Percentiles rank a stretch among this genome's conserved stretches.
phyloP scores from a whole-genome alignment of 2,797 vertebrate species.

The Centropyge bicolor region DNA sequence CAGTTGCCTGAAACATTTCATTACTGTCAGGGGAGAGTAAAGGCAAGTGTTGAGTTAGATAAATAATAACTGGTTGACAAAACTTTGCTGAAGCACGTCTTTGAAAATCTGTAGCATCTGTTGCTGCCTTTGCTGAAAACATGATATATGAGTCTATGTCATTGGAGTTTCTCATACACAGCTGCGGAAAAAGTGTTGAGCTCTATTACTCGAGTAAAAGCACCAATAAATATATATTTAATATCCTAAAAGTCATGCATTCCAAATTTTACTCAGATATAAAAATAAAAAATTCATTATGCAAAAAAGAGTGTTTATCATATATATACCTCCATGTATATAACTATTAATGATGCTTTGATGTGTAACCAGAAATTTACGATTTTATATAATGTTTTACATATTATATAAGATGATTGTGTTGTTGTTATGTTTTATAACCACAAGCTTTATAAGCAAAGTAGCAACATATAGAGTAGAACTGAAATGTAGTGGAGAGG shows the following conservation, averaged over 20 bases:
- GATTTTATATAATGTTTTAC: background rate
- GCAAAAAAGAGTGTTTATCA: no score
- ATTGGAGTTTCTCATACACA: background rate
- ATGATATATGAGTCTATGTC: background rate
- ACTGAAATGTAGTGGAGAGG: background rate
- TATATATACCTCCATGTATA: no score
- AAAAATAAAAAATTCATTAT: no score
- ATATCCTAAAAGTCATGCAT: no score
- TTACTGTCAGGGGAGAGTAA: background rate
- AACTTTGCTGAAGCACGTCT: background rate
- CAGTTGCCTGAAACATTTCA: slow-evolving; percentile 8
- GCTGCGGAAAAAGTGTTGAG: no score
- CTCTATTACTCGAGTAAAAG: no score
- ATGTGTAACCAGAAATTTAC: background rate
- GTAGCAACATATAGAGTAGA: background rate
- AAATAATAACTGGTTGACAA: slow-evolving; percentile 5
- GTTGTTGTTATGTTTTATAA: no score
- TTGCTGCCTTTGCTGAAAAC: slow-evolving; percentile 4
- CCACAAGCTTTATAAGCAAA: background rate
- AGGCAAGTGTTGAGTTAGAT: background rate
- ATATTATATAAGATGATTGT: background rate
- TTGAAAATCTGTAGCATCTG: background rate
- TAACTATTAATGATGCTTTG: no score
- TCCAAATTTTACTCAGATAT: no score
- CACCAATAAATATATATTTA: no score